A percentile compares a stretch with the other conserved stretches of the same genome.
Conservation (phyloP, 2,888 invertebrate species). For the Ennomos quercinarius region DNA sequence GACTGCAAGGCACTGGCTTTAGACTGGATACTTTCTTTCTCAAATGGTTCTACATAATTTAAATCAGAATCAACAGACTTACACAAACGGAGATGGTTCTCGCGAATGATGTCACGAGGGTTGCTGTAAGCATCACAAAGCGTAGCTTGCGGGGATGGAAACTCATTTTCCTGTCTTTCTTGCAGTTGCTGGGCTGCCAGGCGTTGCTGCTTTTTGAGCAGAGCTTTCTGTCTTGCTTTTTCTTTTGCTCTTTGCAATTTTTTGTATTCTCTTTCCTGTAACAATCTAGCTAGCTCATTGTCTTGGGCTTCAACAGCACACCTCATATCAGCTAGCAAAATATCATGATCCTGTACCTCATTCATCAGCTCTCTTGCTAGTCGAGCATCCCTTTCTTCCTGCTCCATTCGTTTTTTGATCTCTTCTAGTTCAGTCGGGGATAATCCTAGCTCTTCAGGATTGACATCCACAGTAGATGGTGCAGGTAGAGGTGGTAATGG, state of each 20-base stretch:
- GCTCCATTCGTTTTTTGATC: conserved; percentile 71
- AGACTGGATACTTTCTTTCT: conserved; percentile 79
- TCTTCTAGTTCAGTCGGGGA: conserved; percentile 73
- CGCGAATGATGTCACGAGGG: conserved; percentile 73
- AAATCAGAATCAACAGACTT: conserved; percentile 81
- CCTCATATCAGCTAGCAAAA: conserved; percentile 74
- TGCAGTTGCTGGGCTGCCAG: conserved; percentile 57
- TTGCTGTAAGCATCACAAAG: conserved; percentile 81
- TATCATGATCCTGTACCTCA: conserved; percentile 69
- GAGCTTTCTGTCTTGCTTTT: conserved; percentile 76
- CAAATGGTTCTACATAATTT: conserved; percentile 81
- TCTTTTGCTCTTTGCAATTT: conserved; percentile 79
- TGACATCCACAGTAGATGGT: conserved; percentile 47
- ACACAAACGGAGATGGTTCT: conserved; percentile 70
- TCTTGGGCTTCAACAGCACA: conserved; percentile 82
- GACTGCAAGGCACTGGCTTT: conserved; percentile 77
- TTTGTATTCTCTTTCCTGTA: conserved; percentile 79
- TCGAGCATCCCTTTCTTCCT: conserved; percentile 76
- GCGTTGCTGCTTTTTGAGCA: conserved; percentile 77
- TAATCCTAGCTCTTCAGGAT: conserved; percentile 73
- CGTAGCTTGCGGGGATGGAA: conserved; percentile 56
- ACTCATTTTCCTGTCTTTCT: conserved; percentile 39
- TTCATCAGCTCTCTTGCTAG: conserved; percentile 73
- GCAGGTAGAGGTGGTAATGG: conserved; percentile 23
- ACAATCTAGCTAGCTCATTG: conserved; percentile 72